Conservation (phyloP, 2,888 invertebrate species). For the Epinotia bilunana region DNA sequence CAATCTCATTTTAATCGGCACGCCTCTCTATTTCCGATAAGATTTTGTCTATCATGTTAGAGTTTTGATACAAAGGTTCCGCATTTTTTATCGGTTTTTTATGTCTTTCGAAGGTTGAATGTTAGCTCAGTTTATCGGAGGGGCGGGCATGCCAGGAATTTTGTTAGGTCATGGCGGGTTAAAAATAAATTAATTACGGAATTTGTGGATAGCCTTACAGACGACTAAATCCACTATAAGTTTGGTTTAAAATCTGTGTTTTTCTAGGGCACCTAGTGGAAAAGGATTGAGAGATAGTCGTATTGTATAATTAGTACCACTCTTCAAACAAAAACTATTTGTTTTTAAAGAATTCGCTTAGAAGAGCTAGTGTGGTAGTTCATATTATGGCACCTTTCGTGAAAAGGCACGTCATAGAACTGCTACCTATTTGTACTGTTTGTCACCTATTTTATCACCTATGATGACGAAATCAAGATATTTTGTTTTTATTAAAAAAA, state of each 20-base stretch:
- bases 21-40: slow-evolving; percentile 13
- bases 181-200: neutral
- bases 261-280: no score
- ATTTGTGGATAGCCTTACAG: neutral
- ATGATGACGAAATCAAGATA: no score
- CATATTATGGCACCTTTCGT: no score
- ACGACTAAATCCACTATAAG: neutral
- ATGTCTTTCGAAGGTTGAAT: slow-evolving; percentile 5
- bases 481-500: no score
- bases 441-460: no score
- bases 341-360: no score
- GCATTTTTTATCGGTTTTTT: slow-evolving; percentile 22
- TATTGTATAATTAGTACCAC: no score
- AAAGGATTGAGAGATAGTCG: no score
- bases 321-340: no score
- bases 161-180: slow-evolving; percentile 33
- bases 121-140: slow-evolving; percentile 37
- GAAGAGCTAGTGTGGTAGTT: no score
- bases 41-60: slow-evolving; percentile 26
- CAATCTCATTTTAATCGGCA: slow-evolving; percentile 26
- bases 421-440: no score
- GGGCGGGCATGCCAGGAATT: slow-evolving; percentile 35
- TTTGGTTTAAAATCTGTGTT: neutral
- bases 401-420: no score
- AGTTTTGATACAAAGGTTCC: slow-evolving; percentile 25